Percentiles rank a stretch among this genome's conserved stretches.
phyloP scores from a whole-genome alignment of 1,140 invertebrate genomes.

The Elysia chlorotica region DNA sequence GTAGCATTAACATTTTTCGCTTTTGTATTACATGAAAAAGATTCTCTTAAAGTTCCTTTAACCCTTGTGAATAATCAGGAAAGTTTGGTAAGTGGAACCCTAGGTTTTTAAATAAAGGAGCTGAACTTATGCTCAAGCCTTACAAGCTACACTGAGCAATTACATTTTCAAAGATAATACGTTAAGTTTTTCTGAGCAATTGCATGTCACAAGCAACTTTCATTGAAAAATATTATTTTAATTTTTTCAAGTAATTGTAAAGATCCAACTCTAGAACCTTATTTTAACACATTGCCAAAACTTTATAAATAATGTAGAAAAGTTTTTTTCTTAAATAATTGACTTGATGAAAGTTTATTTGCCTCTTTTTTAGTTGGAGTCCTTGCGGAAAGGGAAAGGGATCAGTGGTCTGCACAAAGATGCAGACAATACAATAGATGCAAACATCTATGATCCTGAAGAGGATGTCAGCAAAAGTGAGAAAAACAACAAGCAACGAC shows the following conservation, averaged over 20 bases:
- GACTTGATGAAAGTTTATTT: background rate
- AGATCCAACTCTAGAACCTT: no score
- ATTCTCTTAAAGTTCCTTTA: background rate
- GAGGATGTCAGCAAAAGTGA: slow-evolving; percentile 50
- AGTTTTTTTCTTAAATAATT: background rate
- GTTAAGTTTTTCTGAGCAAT: no score
- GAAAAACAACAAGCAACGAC: slow-evolving; percentile 55
- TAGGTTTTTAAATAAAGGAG: background rate
- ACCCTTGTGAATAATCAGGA: no score
- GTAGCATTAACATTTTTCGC: background rate
- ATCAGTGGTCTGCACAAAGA: slow-evolving; percentile 52
- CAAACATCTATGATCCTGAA: slow-evolving; percentile 55
- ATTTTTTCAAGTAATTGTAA: no score
- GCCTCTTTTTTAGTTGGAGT: slow-evolving; percentile 39
- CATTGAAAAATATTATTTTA: no score
- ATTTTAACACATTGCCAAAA: background rate
- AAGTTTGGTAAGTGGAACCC: background rate
- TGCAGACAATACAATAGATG: slow-evolving; percentile 44
- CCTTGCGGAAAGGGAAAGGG: slow-evolving; percentile 48
- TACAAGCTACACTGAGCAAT: background rate
- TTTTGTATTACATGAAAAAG: background rate
- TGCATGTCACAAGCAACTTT: no score
- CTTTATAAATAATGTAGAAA: background rate
- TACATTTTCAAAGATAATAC: background rate
- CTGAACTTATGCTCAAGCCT: background rate